Base-by-base conservation (phyloP, 2,113 vertebrate species). In the Leucopsar rothschildi region DNA sequence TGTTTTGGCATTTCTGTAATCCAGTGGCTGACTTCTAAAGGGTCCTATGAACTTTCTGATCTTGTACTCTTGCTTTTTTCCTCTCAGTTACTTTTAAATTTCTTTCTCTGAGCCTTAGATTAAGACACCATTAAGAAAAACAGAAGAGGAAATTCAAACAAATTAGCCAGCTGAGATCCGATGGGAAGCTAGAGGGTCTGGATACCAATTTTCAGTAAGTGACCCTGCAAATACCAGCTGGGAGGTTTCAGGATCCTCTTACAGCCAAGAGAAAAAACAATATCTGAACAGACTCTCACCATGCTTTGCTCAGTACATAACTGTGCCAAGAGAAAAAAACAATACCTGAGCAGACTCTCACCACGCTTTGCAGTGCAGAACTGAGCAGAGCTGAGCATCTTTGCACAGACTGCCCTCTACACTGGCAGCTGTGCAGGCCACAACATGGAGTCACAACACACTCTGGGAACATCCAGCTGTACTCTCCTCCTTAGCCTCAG, bases 341-440 rank as follows among this genome's bases (percentile, higher is more conserved):
- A 4, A 19, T 40, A 60, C 22, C 52, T 50, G 39, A 44, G 27
- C 50, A 53, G 59, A 53, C 10, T 76, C 23, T 80, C n/a, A 6
- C 0, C 28, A n/a, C 0, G 0, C 19, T 90, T 79, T 59, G 37
- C 49, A 69, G 45, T 3, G 5, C 6, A 68, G 53, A 53, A 57
- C 22, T 23, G 31, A 53, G 15, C 9, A 75, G 37, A 79, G 29
- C 18, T 49, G 29, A 79, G 15, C 31, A 72, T 52, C 68, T 86
- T 77, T 57, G 63, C 45, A 49, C 66, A 65, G 37, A 40, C 15
- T 63, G 24, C 35, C 42, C 64, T 78, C 56, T 71, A 23, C 19
- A 14, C 19, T 3, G 1, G 47, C 42, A 73, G 16, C n/a, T 47
- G 21, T 19, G 37, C 35, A 69, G 35, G 55, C 24, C 45, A 49